Evolutionary conservation across 2,888 invertebrate genomes (phyloP).

Genomic region (Drosophila merina): DNA sequence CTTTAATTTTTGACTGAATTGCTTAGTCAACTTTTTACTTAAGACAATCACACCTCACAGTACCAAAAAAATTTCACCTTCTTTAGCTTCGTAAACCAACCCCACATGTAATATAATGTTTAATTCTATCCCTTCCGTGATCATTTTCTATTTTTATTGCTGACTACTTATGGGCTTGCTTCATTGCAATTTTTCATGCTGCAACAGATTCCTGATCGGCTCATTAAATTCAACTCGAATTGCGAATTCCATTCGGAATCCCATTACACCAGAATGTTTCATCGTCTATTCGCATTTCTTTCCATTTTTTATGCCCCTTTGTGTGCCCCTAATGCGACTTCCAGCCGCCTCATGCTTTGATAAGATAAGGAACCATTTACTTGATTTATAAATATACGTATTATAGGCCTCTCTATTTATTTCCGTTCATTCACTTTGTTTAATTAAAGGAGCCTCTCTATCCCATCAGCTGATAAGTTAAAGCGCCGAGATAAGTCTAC

Average conservation of each 20-base stretch:
- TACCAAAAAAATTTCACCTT: neutral
- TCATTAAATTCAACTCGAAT: conserved; percentile 29
- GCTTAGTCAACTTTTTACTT: neutral
- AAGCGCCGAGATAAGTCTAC: conserved; percentile 10
- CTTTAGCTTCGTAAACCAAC: conserved; percentile 2
- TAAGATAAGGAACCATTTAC: conserved; percentile 29
- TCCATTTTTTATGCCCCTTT: conserved; percentile 1
- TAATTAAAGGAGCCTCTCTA: conserved; percentile 18
- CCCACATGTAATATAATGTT: conserved; percentile 5
- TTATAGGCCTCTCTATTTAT: conserved; percentile 36
- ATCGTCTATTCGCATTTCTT: conserved; percentile 11
- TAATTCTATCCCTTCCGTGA: conserved; percentile 17
- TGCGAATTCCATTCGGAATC: conserved; percentile 32
- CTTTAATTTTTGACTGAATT: neutral
- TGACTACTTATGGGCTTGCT: neutral
- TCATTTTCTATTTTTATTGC: conserved; percentile 28
- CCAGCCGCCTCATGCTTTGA: conserved; percentile 19
- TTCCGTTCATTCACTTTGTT: conserved; percentile 63
- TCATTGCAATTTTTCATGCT: conserved; percentile 24
- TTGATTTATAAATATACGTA: conserved; percentile 41
- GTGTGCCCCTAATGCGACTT: conserved; percentile 8
- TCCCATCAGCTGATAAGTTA: conserved; percentile 20
- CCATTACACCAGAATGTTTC: conserved; percentile 14
- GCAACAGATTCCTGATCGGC: conserved; percentile 23
- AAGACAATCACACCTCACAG: neutral